A percentile compares a stretch with the other conserved stretches of the same genome.
phyloP scores from a whole-genome alignment of 2,797 vertebrate species.

The Taeniopygia guttata region DNA sequence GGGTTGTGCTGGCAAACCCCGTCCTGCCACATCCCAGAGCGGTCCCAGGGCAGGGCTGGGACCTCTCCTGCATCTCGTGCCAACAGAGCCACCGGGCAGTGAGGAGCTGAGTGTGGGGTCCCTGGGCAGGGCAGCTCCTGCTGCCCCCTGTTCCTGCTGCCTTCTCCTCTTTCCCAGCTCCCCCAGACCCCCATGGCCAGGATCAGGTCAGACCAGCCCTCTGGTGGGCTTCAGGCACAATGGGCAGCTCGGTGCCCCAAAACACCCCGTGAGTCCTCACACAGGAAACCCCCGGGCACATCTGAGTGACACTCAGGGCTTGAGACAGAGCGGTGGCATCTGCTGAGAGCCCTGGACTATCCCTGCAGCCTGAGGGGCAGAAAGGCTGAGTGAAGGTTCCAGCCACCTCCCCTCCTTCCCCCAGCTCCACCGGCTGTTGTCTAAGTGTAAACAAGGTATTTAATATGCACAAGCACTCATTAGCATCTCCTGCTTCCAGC shows the following conservation, averaged over 20 bases:
- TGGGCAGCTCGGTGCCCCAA: not conserved
- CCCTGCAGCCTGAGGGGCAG: not conserved
- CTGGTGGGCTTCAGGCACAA: not conserved
- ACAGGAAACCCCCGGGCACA: not conserved
- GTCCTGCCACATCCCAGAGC: rapidly evolving
- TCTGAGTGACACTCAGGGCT: not conserved
- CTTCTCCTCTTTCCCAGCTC: not conserved
- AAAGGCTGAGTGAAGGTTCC: not conserved
- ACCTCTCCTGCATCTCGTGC: not conserved
- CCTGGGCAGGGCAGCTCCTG: not conserved
- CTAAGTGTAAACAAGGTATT: slow-evolving; percentile 71
- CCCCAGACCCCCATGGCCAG: not conserved
- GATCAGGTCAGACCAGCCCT: not conserved
- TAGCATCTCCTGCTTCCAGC: slow-evolving; percentile 68
- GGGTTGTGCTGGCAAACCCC: not conserved
- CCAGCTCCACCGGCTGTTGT: slow-evolving; percentile 60
- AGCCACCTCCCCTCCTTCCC: slow-evolving; percentile 26
- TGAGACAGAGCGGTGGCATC: not conserved
- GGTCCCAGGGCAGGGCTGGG: not conserved
- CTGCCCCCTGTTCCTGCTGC: not conserved
- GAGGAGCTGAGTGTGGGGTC: not conserved
- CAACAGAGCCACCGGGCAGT: not conserved
- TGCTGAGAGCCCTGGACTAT: not conserved
- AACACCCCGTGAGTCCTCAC: no score
- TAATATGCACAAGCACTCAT: slow-evolving; percentile 76